A percentile compares a stretch with the other conserved stretches of the same genome.
Conservation (phyloP, 2,797 vertebrate genomes). For the Poeciliopsis presidionis region DNA sequence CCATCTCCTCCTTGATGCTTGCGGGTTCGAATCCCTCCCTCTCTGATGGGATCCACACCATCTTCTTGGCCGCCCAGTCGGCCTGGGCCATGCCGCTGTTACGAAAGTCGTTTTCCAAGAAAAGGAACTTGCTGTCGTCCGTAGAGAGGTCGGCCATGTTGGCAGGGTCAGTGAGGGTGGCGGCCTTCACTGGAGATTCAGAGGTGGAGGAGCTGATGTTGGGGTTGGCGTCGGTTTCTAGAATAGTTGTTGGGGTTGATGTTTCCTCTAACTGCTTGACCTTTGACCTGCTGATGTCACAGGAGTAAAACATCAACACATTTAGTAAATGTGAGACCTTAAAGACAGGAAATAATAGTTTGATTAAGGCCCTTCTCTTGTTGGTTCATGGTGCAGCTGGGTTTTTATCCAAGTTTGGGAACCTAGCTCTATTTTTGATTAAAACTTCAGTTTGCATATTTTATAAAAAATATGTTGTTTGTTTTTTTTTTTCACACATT, state of each 20-base stretch:
- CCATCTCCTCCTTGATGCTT: conserved; percentile 93
- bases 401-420: too few relatives aligned
- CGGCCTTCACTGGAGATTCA: neutral
- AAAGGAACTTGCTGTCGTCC: conserved; percentile 93
- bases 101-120: conserved; percentile 87
- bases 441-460: too few relatives aligned
- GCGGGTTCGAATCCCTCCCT: conserved; percentile 93
- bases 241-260: conserved; percentile 1
- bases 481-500: too few relatives aligned
- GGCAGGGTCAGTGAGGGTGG: conserved; percentile 17
- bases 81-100: conserved; percentile 90
- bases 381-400: too few relatives aligned
- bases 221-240: conserved; percentile 12
- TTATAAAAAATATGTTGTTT: too few relatives aligned
- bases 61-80: conserved; percentile 92
- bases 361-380: too few relatives aligned
- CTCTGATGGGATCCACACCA: conserved; percentile 96
- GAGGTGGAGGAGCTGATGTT: neutral
- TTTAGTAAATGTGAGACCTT: neutral
- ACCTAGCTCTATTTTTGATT: too few relatives aligned
- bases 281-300: conserved; percentile 37
- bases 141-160: conserved; percentile 84
- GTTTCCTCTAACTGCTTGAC: conserved; percentile 43
- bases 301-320: neutral
- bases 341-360: neutral